A percentile compares a stretch with the other conserved stretches of the same genome.
These are phyloP conservation scores for Clistopyga incitator DNA, from an alignment of 2,888 invertebrate species.

Conservation along the genomic window DNA sequence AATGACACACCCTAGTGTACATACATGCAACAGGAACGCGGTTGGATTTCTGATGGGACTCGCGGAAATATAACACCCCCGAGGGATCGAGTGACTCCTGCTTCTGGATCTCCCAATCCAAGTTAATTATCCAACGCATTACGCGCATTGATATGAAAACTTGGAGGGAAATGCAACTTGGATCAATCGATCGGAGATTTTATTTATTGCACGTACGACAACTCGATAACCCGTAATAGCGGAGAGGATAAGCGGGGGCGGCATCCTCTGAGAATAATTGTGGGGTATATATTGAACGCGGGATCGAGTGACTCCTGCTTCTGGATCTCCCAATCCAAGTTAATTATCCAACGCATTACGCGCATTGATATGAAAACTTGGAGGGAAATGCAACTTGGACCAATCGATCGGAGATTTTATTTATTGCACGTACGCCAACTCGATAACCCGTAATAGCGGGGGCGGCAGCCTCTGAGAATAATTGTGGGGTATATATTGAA, in stretches of 20 bases:
- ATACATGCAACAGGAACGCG: slow-evolving; percentile 36
- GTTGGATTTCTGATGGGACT: slow-evolving; percentile 13
- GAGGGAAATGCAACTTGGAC: too few relatives aligned
- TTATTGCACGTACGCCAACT: slow-evolving; percentile 29
- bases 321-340: not conserved
- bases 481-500: slow-evolving; percentile 53
- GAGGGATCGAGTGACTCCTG: not conserved
- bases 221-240: slow-evolving; percentile 31
- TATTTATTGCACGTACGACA: slow-evolving; percentile 22
- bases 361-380: too few relatives aligned
- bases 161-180: too few relatives aligned
- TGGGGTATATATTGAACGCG: slow-evolving; percentile 44
- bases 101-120: not conserved
- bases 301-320: slow-evolving; percentile 9
- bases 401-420: too few relatives aligned
- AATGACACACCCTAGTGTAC: too few relatives aligned
- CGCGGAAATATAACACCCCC: slow-evolving; percentile 1
- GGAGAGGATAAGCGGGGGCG: too few relatives aligned
- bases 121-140: slow-evolving; percentile 4
- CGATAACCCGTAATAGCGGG: slow-evolving; percentile 16
- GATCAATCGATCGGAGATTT: too few relatives aligned
- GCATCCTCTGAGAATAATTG: slow-evolving; percentile 55
- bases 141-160: too few relatives aligned
- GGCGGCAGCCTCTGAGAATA: slow-evolving; percentile 46
- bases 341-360: slow-evolving; percentile 3